Percentiles rank a stretch among this genome's conserved stretches.
phyloP scores from a whole-genome alignment of 2,797 vertebrate genomes.

The Anisognathus igniventris region DNA sequence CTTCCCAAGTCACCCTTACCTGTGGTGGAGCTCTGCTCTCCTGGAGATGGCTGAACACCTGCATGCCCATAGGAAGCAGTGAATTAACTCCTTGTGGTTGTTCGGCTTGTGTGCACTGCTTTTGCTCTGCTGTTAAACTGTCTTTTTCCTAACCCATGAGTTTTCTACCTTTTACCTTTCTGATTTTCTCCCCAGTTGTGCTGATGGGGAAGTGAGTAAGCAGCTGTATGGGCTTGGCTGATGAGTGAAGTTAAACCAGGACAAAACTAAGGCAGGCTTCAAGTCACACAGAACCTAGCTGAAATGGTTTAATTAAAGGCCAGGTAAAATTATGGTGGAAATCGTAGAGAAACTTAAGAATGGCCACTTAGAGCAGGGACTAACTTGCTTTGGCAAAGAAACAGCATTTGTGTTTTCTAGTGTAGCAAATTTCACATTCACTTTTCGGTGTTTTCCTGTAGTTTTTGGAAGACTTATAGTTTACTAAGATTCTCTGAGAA shows the following conservation, averaged over 20 bases:
- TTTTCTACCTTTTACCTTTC: neutral
- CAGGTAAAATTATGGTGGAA: neutral
- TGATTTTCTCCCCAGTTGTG: neutral
- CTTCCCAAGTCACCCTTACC: neutral
- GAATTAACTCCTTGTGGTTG: neutral
- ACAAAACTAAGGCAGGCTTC: neutral
- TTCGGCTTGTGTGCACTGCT: neutral
- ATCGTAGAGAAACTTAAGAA: neutral
- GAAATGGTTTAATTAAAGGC: neutral
- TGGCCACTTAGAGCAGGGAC: neutral
- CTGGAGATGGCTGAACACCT: neutral
- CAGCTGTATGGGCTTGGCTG: neutral
- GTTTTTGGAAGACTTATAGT: neutral
- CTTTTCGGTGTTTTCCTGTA: slow-evolving; percentile 11
- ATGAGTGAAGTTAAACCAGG: neutral
- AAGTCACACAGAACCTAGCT: neutral
- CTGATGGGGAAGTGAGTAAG: neutral
- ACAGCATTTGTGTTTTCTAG: neutral
- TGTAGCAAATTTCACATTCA: neutral
- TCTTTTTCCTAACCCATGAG: neutral
- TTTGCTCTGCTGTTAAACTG: neutral
- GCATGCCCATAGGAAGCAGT: neutral
- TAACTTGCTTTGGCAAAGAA: neutral
- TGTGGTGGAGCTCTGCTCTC: neutral
- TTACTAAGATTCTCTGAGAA: neutral